Evolutionary conservation across 1,140 invertebrate genomes (phyloP).

Genomic region (Melanaphis sacchari): DNA sequence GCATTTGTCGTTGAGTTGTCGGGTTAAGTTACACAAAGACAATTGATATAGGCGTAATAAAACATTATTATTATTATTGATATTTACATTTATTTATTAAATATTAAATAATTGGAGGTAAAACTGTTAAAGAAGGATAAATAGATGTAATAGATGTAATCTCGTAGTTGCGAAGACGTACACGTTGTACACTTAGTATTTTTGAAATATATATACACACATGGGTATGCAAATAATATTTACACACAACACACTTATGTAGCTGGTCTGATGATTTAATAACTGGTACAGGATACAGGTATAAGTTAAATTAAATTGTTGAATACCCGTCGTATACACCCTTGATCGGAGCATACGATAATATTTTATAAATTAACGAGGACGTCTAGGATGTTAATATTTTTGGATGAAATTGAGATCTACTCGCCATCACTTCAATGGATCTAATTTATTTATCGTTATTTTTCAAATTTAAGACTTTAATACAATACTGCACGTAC

Average conservation of each 20-base stretch:
- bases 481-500: background rate
- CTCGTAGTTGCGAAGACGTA: background rate
- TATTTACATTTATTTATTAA: background rate
- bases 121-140: background rate
- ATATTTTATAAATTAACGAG: background rate
- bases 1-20: background rate
- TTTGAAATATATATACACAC: no score
- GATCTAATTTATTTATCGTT: background rate
- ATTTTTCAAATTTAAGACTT: background rate
- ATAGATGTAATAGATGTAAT: background rate
- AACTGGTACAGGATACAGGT: background rate
- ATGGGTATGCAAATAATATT: background rate
- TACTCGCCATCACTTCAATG: background rate
- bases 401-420: background rate
- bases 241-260: background rate
- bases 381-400: background rate
- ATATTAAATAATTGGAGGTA: background rate
- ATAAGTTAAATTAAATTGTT: background rate
- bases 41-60: background rate
- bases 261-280: background rate
- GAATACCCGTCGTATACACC: background rate
- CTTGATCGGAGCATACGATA: background rate
- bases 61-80: background rate
- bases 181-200: background rate
- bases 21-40: background rate